phyloP scores from a whole-genome alignment of 2,888 invertebrate genomes.

The Lamellibrachia columna region DNA sequence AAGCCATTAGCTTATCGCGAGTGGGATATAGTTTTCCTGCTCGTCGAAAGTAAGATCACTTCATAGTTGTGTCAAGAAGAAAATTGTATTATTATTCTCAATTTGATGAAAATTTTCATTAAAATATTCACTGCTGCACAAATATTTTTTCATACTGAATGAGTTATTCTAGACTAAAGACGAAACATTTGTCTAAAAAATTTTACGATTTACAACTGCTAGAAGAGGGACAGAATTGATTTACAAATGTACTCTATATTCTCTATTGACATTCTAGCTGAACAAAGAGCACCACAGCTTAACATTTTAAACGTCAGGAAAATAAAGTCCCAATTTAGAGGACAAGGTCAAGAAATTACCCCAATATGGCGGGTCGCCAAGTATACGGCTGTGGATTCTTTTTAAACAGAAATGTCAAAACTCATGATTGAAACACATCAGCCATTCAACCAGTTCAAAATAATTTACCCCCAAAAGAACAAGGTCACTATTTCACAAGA shows the following conservation, averaged over 20 bases:
- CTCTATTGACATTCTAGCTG: background rate
- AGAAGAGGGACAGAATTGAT: background rate
- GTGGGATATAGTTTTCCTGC: too few relatives aligned
- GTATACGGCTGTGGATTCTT: background rate
- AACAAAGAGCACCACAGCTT: background rate
- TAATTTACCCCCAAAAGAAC: background rate
- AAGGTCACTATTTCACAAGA: background rate
- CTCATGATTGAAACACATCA: background rate
- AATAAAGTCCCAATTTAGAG: background rate
- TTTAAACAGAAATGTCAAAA: background rate
- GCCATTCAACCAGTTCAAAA: background rate
- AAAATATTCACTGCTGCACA: too few relatives aligned
- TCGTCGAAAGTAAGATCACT: too few relatives aligned
- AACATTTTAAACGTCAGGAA: background rate
- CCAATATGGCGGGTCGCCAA: background rate
- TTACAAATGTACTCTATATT: background rate
- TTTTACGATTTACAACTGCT: too few relatives aligned
- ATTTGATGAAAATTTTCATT: too few relatives aligned
- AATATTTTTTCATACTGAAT: too few relatives aligned
- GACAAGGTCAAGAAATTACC: background rate
- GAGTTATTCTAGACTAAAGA: too few relatives aligned
- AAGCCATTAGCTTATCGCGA: too few relatives aligned
- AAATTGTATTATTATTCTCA: too few relatives aligned
- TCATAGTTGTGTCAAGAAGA: too few relatives aligned
- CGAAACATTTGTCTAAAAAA: too few relatives aligned